Conservation (phyloP, 2,888 invertebrate species). For the Lepeophtheirus nordmannii region DNA sequence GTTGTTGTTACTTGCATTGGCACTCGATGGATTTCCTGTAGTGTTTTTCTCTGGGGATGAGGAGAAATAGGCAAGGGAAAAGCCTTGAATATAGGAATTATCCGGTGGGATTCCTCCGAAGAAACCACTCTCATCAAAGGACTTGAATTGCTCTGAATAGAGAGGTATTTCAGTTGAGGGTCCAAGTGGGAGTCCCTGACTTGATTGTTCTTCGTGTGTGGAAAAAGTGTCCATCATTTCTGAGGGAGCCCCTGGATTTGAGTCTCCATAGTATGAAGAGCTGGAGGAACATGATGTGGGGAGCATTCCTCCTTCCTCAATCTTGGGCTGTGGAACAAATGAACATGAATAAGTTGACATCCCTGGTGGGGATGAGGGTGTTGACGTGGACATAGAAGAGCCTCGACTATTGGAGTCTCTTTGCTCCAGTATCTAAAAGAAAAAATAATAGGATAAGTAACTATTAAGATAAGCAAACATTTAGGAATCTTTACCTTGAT, state of each 20-base stretch:
- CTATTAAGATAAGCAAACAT: background rate
- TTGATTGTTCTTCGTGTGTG: background rate
- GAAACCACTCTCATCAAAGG: background rate
- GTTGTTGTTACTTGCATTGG: no score
- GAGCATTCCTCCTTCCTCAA: background rate
- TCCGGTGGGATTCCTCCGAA: no score
- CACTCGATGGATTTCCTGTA: no score
- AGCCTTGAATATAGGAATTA: no score
- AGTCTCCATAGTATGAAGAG: no score
- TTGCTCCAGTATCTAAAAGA: background rate
- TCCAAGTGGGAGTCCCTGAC: background rate
- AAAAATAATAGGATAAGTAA: background rate
- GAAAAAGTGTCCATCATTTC: conserved; percentile 1
- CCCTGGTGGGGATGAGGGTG: background rate
- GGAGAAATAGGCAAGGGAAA: no score
- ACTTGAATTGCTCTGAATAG: background rate
- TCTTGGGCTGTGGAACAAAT: background rate
- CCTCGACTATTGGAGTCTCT: background rate
- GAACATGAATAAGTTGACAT: background rate
- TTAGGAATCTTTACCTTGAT: background rate
- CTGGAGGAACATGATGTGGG: no score
- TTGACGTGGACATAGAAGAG: background rate
- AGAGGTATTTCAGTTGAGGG: background rate
- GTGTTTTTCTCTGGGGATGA: no score
- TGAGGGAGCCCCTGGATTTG: background rate